Conservation (phyloP, 1,140 invertebrate species). For the Teleopsis dalmanni region DNA sequence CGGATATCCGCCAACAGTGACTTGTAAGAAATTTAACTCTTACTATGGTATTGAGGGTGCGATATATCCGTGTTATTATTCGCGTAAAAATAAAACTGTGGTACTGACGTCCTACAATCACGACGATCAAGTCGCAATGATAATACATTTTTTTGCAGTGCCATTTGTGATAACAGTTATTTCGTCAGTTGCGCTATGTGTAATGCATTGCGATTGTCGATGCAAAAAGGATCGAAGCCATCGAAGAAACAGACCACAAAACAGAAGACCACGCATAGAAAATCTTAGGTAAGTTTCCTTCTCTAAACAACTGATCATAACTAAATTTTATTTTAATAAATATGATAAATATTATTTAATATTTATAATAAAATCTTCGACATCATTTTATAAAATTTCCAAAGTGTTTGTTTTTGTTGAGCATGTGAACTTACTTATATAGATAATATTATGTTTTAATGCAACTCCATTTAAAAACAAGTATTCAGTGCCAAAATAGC, state of each 20-base stretch:
- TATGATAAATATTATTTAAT: too few relatives aligned
- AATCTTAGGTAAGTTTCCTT: constrained; percentile 52
- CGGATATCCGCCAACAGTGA: constrained; percentile 80
- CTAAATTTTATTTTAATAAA: too few relatives aligned
- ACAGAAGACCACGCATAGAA: constrained; percentile 49
- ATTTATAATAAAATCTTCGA: too few relatives aligned
- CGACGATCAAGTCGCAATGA: constrained; percentile 67
- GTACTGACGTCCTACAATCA: constrained; percentile 72
- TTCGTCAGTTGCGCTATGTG: constrained; percentile 72
- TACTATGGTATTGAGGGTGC: constrained; percentile 67
- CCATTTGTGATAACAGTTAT: constrained; percentile 74
- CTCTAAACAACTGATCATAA: too few relatives aligned
- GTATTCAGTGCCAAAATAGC: too few relatives aligned
- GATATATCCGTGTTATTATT: constrained; percentile 77
- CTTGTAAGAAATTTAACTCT: constrained; percentile 73
- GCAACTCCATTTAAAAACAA: too few relatives aligned
- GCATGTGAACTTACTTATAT: too few relatives aligned
- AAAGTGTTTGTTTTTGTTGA: too few relatives aligned
- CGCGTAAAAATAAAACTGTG: constrained; percentile 68
- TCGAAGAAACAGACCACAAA: constrained; percentile 45
- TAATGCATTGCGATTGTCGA: constrained; percentile 74
- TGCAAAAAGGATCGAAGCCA: constrained; percentile 48
- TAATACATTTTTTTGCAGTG: constrained; percentile 71
- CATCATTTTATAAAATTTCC: too few relatives aligned
- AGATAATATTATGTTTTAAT: too few relatives aligned